These are phyloP conservation scores for Drosophila pseudotalamancana DNA, from an alignment of 2,888 invertebrate genomes.

Conservation along the genomic window DNA sequence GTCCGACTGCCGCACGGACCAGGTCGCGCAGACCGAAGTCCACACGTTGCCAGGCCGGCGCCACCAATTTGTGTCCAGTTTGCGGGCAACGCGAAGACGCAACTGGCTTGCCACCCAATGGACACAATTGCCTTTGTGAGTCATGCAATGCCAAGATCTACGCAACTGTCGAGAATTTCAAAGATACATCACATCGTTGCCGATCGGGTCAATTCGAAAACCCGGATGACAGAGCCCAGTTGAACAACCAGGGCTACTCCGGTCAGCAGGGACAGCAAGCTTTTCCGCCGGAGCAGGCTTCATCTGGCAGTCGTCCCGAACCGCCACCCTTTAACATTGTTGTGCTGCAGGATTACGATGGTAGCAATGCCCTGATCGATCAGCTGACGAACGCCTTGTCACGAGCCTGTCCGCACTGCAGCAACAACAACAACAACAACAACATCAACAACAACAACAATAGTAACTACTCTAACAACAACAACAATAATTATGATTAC, in stretches of 20 bases:
- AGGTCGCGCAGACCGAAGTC: neutral
- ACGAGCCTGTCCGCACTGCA: neutral
- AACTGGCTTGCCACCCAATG: neutral
- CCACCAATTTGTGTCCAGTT: conserved; percentile 26
- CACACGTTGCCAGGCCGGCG: conserved; percentile 12
- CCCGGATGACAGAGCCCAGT: neutral
- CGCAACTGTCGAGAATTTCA: conserved; percentile 13
- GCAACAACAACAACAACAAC: neutral
- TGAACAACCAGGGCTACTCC: neutral
- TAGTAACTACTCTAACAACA: neutral
- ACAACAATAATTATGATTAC: neutral
- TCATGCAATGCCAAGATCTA: conserved; percentile 30
- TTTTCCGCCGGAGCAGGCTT: neutral
- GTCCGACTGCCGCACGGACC: neutral
- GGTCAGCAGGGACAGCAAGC: neutral
- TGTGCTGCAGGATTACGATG: conserved; percentile 57
- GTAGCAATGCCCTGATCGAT: conserved; percentile 38
- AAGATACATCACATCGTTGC: neutral
- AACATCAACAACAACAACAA: neutral
- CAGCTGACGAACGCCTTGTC: conserved; percentile 46
- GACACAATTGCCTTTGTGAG: conserved; percentile 32
- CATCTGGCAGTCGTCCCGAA: neutral
- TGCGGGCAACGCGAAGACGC: conserved; percentile 19
- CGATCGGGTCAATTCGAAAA: neutral
- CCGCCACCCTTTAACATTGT: conserved; percentile 42